These are phyloP conservation scores for Aspidiotus destructor DNA, from an alignment of 2,888 invertebrate genomes.

Conservation along the genomic window DNA sequence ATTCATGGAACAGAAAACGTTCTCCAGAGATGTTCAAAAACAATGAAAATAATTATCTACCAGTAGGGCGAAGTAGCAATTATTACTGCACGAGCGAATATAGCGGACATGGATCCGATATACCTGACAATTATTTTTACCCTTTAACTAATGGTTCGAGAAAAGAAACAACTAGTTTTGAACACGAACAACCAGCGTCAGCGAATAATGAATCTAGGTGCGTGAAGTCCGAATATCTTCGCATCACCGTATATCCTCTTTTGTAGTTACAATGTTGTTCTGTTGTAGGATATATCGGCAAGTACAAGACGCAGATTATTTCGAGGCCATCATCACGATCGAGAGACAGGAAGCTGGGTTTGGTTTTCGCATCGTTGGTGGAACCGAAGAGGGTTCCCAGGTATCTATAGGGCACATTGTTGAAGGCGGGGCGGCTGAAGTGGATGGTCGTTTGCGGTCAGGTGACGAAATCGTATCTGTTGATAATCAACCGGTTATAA, in stretches of 20 bases:
- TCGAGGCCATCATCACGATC: constrained; percentile 53
- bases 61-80: constrained; percentile 13
- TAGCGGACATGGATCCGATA: constrained; percentile 13
- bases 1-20: constrained; percentile 29
- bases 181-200: constrained; percentile 50
- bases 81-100: constrained; percentile 14
- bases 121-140: constrained; percentile 22
- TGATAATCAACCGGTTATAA: constrained; percentile 72
- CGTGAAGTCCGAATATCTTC: neutral
- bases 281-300: neutral
- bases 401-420: constrained; percentile 95
- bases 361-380: constrained; percentile 96
- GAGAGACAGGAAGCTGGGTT: constrained; percentile 89
- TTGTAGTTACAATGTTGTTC: too few relatives aligned
- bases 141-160: constrained; percentile 38
- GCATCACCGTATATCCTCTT: too few relatives aligned
- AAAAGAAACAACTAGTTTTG: constrained; percentile 54
- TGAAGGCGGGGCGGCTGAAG: constrained; percentile 85
- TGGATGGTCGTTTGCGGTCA: constrained; percentile 79
- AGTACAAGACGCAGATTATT: constrained; percentile 20
- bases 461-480: constrained; percentile 93
- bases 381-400: constrained; percentile 89
- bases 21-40: constrained; percentile 23
- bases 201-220: constrained; percentile 43
- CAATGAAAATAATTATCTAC: constrained; percentile 19